Evolutionary conservation across 2,113 vertebrate genomes (phyloP), one percentile per base, ranked within the genome.

Genomic region (Passer montanus): DNA sequence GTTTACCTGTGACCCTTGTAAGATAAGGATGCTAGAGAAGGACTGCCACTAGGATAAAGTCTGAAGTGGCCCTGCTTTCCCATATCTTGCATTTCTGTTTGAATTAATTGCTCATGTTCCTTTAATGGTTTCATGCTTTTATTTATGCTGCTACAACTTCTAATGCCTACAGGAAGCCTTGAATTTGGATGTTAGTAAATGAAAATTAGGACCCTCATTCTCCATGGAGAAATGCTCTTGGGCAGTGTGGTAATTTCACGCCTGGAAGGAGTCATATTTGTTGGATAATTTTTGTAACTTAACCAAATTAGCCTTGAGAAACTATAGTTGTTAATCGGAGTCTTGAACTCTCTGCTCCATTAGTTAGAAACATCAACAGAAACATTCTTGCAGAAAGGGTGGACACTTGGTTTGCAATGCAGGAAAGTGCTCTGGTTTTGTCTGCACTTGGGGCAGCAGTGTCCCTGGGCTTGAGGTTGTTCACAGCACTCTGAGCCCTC

Each of bases 251-350:
- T 80, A 92, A 90, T 95, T 95, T 95, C 89, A 94, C 66, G 73
- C 87, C 94, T 95, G 87, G 93, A 84, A 79, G 89, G 87, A 89
- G 28, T 66, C 50, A 7, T 87, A 74, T 96, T 74, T 90, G 70
- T 31, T n/a, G 20, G 52, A 26, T 90, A 74, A 59, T 89, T 84
- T 92, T 79, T 92, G 80, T 50, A 53, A 84, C 56, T 92, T 83
- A 62, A 64, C 37, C 27, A 64, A 88, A 94, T 91, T 87, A 95
- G 84, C 85, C 75, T 81, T 90, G 74, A 83, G 79, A 83, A 90
- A 31, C 64, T 26, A 19, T 39, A 44, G 49, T 70, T 94, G 43
- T 90, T 83, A 55, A 70, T 94, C 70, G 63, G 77, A 56, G 37
- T 43, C 60, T 76, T 76, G 85, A 92, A 35, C 67, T 69, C 53